Percentiles rank a stretch among this genome's conserved stretches.
phyloP scores from a whole-genome alignment of 1,140 invertebrate species.

The Drosophila kohkoa region DNA sequence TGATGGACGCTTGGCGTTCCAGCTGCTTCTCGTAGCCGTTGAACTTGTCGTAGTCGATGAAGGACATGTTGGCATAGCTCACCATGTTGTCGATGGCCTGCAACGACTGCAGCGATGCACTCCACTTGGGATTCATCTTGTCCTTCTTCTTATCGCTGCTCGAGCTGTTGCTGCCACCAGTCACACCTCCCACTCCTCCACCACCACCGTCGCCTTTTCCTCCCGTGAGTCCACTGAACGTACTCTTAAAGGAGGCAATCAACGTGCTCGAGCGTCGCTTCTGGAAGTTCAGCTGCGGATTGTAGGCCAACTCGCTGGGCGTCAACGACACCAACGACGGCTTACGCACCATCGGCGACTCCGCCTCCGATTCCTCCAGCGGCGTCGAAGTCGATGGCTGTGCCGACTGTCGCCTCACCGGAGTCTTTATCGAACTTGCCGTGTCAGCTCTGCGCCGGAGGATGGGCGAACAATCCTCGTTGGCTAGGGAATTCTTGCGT shows the following conservation, averaged over 20 bases:
- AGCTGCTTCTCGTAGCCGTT: constrained; percentile 82
- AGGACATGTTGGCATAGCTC: constrained; percentile 84
- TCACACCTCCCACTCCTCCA: constrained; percentile 17
- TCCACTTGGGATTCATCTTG: constrained; percentile 82
- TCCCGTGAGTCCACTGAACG: constrained; percentile 51
- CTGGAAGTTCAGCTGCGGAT: constrained; percentile 75
- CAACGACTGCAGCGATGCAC: constrained; percentile 80
- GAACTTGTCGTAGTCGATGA: constrained; percentile 84
- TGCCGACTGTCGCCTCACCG: constrained; percentile 57
- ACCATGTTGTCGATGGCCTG: constrained; percentile 85
- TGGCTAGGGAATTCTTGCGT: constrained; percentile 70
- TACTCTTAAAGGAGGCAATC: constrained; percentile 73
- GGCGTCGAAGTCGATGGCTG: constrained; percentile 65
- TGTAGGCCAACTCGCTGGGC: constrained; percentile 42
- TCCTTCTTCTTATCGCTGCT: constrained; percentile 71
- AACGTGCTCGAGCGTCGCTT: constrained; percentile 75
- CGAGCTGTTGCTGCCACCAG: constrained; percentile 9
- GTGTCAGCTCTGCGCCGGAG: constrained; percentile 48
- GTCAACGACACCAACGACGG: constrained; percentile 56
- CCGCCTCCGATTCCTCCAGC: constrained; percentile 42
- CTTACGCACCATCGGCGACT: constrained; percentile 41
- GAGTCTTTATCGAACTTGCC: constrained; percentile 47
- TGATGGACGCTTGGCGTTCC: constrained; percentile 73
- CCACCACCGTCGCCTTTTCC: constrained; percentile 13
- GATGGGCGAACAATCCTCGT: constrained; percentile 40